A percentile compares a stretch with the other conserved stretches of the same genome.
These are phyloP conservation scores for Zaprionus kolodkinae DNA, from an alignment of 1,140 invertebrate genomes.

Conservation along the genomic window DNA sequence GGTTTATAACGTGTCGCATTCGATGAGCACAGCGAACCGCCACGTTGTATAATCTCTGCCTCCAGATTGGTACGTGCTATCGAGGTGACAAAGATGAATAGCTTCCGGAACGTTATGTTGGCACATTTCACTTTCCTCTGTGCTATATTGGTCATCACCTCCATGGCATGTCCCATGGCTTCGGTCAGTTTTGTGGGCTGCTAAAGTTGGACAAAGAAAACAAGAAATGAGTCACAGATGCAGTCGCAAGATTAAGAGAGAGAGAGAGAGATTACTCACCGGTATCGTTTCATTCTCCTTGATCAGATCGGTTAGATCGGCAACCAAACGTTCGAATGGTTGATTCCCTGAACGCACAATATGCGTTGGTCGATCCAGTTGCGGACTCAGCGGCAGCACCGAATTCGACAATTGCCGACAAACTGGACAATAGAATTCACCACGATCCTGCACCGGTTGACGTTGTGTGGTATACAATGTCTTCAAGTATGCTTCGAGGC, in stretches of 20 bases:
- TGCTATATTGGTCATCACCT: conserved; percentile 94
- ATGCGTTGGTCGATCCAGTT: conserved; percentile 89
- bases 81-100: conserved; percentile 95
- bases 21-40: conserved; percentile 89
- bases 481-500: conserved; percentile 94
- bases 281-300: conserved; percentile 88
- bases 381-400: conserved; percentile 94
- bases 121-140: conserved; percentile 78
- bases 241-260: no score
- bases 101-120: conserved; percentile 89
- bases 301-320: conserved; percentile 88
- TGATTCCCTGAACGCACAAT: conserved; percentile 87
- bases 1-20: conserved; percentile 88
- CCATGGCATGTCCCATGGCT: conserved; percentile 95
- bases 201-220: conserved; percentile 68
- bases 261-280: conserved; percentile 83
- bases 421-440: conserved; percentile 96
- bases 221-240: background rate
- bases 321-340: conserved; percentile 85
- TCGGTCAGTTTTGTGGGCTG: conserved; percentile 88
- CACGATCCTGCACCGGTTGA: conserved; percentile 91
- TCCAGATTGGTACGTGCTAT: conserved; percentile 97
- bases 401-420: conserved; percentile 97
- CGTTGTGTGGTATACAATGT: conserved; percentile 91
- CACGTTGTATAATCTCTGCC: conserved; percentile 94